These are phyloP conservation scores for Tachina fera DNA, from an alignment of 2,888 invertebrate species.

Conservation along the genomic window DNA sequence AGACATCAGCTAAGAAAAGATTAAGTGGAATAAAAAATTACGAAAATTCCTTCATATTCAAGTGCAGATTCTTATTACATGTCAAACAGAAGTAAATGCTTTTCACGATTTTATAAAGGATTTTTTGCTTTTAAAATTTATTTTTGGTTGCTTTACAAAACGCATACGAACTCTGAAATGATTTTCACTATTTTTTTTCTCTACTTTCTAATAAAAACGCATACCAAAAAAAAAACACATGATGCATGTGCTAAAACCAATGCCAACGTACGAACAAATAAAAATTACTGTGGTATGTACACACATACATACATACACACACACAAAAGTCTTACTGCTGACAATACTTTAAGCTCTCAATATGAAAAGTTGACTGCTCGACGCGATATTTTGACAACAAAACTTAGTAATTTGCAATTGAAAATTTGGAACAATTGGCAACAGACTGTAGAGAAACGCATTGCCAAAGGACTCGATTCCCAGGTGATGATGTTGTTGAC, in stretches of 20 bases:
- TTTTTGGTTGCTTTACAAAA: slow-evolving; percentile 42
- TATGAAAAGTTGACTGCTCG: slow-evolving; percentile 76
- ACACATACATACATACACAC: slow-evolving; percentile 13
- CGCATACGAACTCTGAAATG: slow-evolving; percentile 15
- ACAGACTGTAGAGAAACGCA: slow-evolving; percentile 83
- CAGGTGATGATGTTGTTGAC: slow-evolving; percentile 75
- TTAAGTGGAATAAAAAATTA: not conserved
- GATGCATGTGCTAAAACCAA: not conserved
- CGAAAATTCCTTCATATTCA: slow-evolving; percentile 29
- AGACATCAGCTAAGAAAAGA: slow-evolving; percentile 26
- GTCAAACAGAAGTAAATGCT: slow-evolving; percentile 35
- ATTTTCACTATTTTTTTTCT: slow-evolving; percentile 18
- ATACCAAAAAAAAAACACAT: too few relatives aligned
- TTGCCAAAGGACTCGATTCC: slow-evolving; percentile 81
- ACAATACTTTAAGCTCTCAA: slow-evolving; percentile 60
- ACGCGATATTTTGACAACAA: slow-evolving; percentile 79
- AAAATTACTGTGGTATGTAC: too few relatives aligned
- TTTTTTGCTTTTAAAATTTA: slow-evolving; percentile 1
- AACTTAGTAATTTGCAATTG: slow-evolving; percentile 83
- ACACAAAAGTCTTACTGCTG: slow-evolving; percentile 43
- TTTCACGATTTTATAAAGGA: slow-evolving; percentile 38
- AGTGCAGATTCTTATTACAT: slow-evolving; percentile 45
- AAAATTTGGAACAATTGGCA: slow-evolving; percentile 85
- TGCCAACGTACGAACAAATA: not conserved
- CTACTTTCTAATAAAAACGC: not conserved